A percentile compares a stretch with the other conserved stretches of the same genome.
phyloP scores from a whole-genome alignment of 2,888 invertebrate genomes.

The Hemaris fuciformis region DNA sequence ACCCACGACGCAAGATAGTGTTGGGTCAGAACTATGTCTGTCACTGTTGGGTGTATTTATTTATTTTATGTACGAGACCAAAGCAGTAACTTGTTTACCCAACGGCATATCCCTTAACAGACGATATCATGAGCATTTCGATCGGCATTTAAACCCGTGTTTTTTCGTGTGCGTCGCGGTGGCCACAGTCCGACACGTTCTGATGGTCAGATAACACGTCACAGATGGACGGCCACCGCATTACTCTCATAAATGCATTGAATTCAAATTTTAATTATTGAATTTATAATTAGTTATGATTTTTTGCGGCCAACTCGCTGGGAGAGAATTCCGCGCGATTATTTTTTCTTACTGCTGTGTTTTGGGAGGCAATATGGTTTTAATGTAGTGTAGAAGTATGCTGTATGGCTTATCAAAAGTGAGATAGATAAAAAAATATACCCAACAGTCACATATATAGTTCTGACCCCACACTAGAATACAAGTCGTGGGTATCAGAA shows the following conservation, averaged over 20 bases:
- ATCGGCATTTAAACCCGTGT: not conserved
- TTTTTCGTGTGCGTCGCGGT: not conserved
- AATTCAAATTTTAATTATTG: constrained; percentile 15
- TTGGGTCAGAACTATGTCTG: too few species aligned
- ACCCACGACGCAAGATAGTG: too few species aligned
- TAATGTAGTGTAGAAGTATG: not conserved
- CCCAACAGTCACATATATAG: too few species aligned
- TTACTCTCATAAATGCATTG: constrained; percentile 11
- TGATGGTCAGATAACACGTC: constrained; percentile 13
- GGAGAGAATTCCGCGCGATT: not conserved
- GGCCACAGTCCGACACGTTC: constrained; percentile 5
- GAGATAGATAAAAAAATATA: too few species aligned
- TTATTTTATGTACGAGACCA: too few species aligned
- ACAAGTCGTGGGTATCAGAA: too few species aligned
- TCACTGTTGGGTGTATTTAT: too few species aligned
- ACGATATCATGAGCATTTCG: not conserved
- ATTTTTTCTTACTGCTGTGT: not conserved
- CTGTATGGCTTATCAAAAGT: too few species aligned
- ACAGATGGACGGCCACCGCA: constrained; percentile 7
- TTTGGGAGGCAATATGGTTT: not conserved
- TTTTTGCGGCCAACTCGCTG: constrained; percentile 6
- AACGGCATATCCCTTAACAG: not conserved
- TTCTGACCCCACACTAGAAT: too few species aligned
- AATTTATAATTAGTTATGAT: constrained; percentile 19
- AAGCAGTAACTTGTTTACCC: too few species aligned